Base-by-base conservation (phyloP, 2,888 invertebrate genomes). In the Diplolepis rosae region DNA sequence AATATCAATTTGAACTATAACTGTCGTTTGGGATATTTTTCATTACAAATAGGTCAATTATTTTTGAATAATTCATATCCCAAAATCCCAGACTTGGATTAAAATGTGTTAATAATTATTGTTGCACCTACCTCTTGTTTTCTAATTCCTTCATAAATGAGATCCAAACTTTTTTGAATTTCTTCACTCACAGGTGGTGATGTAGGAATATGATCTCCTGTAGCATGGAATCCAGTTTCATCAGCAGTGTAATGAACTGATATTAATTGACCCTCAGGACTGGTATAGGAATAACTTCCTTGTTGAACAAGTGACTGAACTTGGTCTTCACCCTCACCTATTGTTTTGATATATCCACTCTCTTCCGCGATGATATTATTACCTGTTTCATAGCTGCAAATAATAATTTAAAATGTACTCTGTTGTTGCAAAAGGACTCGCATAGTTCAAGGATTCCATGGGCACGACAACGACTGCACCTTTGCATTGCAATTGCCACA, bases 101-200 rank as follows among this genome's bases (percentile, higher is more conserved):
- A n/a, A n/a, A n/a, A n/a, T n/a, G 39, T 6, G 22, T 22, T 65
- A 65, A 39, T 30, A 39, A 65, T 2, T 32, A n/a, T 45, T 3
- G n/a, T n/a, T n/a, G n/a, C n/a, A 75, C 70, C 78, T 85, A 92
- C 93, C 87, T 92, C 89, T 80, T 92, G 92, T 77, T 91, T 89
- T 85, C 93, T 93, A 80, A 96, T 96, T 82, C 95, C 95, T 71
- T 95, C 95, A 88, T 93, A 96, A 89, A 96, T 96, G 85, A 95
- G 92, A 88, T 96, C 96, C 74, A 96, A 91, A 68, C 95, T 95
- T 87, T 95, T 95, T 89, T 96, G 96, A 83, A 95, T 95, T 90
- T 95, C 95, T 75, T 93, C 92, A 68, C 95, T 95, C 28, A 95
- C 93, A 74, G 95, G 95, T 13, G 95, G 95, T 74, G 95, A 94